phyloP scores from a whole-genome alignment of 2,888 invertebrate genomes.

The Megamerina dolium region DNA sequence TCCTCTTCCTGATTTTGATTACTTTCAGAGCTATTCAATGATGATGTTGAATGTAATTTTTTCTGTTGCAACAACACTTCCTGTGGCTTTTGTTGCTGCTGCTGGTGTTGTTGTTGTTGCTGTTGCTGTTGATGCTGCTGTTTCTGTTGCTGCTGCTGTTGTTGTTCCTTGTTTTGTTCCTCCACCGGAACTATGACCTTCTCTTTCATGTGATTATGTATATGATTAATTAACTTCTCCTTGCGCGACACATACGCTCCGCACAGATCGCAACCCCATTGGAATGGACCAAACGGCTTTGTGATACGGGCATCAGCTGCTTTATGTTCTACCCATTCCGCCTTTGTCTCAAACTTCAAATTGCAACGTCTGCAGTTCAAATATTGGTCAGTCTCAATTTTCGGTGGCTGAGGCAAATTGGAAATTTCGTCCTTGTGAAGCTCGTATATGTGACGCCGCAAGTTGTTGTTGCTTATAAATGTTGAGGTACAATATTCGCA shows the following conservation, averaged over 20 bases:
- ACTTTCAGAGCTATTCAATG: slow-evolving; percentile 7
- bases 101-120: slow-evolving; percentile 7
- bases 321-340: slow-evolving; percentile 49
- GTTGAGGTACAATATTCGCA: slow-evolving; percentile 48
- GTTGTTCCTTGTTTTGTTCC: slow-evolving; percentile 12
- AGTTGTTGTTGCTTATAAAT: slow-evolving; percentile 48
- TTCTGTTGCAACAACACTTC: slow-evolving; percentile 12
- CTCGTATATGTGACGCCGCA: slow-evolving; percentile 47
- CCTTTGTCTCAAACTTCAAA: slow-evolving; percentile 39
- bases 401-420: slow-evolving; percentile 39
- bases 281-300: slow-evolving; percentile 46
- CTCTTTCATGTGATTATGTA: slow-evolving; percentile 46
- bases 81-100: slow-evolving; percentile 13
- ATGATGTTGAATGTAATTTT: too few relatives aligned
- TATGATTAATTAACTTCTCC: slow-evolving; percentile 48
- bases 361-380: slow-evolving; percentile 43
- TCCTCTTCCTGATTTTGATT: slow-evolving; percentile 16
- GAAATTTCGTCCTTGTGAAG: slow-evolving; percentile 46
- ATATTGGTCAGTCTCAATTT: slow-evolving; percentile 41
- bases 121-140: slow-evolving; percentile 4
- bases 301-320: slow-evolving; percentile 43
- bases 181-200: slow-evolving; percentile 35
- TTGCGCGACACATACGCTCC: slow-evolving; percentile 47
- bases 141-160: slow-evolving; percentile 4
- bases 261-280: slow-evolving; percentile 50